These are phyloP conservation scores for Aphelenchoides avenae DNA, from an alignment of 1,140 invertebrate genomes.

Conservation along the genomic window DNA sequence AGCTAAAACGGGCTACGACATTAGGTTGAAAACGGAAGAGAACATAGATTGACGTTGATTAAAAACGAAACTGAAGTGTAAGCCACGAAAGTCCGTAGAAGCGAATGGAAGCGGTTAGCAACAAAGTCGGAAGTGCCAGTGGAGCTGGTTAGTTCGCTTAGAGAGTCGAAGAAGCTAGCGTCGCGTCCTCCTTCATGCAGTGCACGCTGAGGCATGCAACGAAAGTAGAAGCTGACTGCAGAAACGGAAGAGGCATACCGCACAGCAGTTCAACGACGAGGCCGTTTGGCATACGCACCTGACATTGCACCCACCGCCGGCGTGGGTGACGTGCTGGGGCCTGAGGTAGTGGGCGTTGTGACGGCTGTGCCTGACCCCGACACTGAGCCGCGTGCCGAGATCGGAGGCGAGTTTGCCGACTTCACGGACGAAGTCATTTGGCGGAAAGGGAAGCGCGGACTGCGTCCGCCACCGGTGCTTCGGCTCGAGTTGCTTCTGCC, in stretches of 20 bases:
- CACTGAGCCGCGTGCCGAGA: neutral
- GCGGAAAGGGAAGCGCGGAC: slow-evolving; percentile 36
- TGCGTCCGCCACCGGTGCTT: neutral
- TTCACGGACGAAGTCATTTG: slow-evolving; percentile 24
- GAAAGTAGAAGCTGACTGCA: neutral
- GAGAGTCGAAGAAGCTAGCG: too few relatives aligned
- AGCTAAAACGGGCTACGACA: slow-evolving; percentile 33
- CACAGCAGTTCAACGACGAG: neutral
- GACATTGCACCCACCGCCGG: too few relatives aligned
- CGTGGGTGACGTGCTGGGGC: too few relatives aligned
- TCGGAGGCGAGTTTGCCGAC: slow-evolving; percentile 29
- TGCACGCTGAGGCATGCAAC: neutral
- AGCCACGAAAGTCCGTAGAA: too few relatives aligned
- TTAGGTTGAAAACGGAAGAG: slow-evolving; percentile 1
- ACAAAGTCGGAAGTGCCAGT: too few relatives aligned
- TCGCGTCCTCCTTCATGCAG: too few relatives aligned
- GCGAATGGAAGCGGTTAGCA: too few relatives aligned
- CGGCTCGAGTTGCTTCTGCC: neutral
- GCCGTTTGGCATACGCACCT: too few relatives aligned
- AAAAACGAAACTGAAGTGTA: too few relatives aligned
- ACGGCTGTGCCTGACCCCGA: too few relatives aligned
- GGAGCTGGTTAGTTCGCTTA: too few relatives aligned
- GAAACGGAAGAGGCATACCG: neutral
- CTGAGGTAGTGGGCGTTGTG: too few relatives aligned
- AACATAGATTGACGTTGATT: neutral